Conservation (phyloP, 64 coral and sea anemone species). For the Montipora capricornis region DNA sequence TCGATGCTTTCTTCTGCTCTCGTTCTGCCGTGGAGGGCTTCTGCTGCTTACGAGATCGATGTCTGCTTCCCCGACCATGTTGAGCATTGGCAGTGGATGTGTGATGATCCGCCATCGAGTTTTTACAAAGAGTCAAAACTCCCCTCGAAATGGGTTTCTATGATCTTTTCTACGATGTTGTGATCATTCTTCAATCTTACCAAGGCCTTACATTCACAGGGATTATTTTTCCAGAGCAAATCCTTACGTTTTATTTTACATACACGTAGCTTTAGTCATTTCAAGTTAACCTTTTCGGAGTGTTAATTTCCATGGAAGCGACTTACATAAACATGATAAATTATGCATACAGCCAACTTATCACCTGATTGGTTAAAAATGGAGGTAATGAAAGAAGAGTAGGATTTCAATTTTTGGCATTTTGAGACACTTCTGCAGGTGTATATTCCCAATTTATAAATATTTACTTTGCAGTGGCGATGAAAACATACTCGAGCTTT, state of each 20-base stretch:
- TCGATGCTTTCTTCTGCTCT: conserved; percentile 97
- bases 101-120: conserved; percentile 12
- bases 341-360: conserved; percentile 64
- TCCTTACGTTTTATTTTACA: conserved; percentile 52
- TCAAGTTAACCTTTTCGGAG: conserved; percentile 50
- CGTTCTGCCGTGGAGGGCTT: conserved; percentile 88
- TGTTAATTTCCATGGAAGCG: conserved; percentile 96
- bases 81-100: conserved; percentile 1
- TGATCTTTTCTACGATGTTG: neutral
- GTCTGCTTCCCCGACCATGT: conserved; percentile 57
- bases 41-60: conserved; percentile 89
- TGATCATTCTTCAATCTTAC: neutral
- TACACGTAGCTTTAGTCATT: conserved; percentile 65
- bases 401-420: no score
- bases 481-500: no score
- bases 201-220: neutral
- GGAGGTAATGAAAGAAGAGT: neutral
- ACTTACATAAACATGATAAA: conserved; percentile 88
- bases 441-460: no score
- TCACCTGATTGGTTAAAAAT: conserved; percentile 64
- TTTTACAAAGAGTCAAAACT: neutral
- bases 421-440: no score
- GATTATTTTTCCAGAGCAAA: conserved; percentile 11
- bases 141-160: neutral
- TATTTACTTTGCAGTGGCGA: no score